Evolutionary conservation across 2,113 vertebrate species (phyloP), one percentile per base, ranked within the genome.

Genomic region (Rhineura floridana): DNA sequence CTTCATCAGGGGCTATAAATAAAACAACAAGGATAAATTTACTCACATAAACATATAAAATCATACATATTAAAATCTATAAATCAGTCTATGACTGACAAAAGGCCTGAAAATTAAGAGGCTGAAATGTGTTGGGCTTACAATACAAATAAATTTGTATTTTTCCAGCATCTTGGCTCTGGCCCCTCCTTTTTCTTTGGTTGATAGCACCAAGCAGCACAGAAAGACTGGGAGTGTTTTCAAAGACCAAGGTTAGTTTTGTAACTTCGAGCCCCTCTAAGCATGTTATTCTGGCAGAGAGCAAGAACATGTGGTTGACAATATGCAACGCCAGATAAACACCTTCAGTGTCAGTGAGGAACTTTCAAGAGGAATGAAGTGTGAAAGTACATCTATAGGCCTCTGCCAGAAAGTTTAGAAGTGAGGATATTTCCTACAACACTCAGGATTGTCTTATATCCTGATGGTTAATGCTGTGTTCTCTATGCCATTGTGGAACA

Each of bases 361-460:
- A 89, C 25, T 91, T 86, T 93, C 90, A 88, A 55, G 72, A 77
- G 89, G 92, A 94, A 89, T 91, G 88, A 92, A 91, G 88, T 91
- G 91, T 93, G 89, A 93, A 95, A 94, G 48, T 73, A 0, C 70
- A 84, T 89, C 76, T 93, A 15, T 81, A 95, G 33, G 87, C 85
- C 86, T 91, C 91, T 79, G 87, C 90, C 91, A 52, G 85, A 86
- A 95, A 90, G 85, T 86, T 89, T 91, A 21, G 85, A 80, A 91
- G 21, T 73, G 33, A 85, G 78, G 55, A 70, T 84, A 79, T 94
- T 94, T 55, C 90, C 87, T 88, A 90, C 87, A 89, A 85, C 1
- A 90, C 85, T 36, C 84, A 48, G 0, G 81, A 70, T 69, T 88
- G 36, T 85, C 81, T 94, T 25, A 0, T 62, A 83, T 90, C 86